These are phyloP conservation scores for Octodonta nipae DNA, from an alignment of 2,888 invertebrate genomes.

Conservation along the genomic window DNA sequence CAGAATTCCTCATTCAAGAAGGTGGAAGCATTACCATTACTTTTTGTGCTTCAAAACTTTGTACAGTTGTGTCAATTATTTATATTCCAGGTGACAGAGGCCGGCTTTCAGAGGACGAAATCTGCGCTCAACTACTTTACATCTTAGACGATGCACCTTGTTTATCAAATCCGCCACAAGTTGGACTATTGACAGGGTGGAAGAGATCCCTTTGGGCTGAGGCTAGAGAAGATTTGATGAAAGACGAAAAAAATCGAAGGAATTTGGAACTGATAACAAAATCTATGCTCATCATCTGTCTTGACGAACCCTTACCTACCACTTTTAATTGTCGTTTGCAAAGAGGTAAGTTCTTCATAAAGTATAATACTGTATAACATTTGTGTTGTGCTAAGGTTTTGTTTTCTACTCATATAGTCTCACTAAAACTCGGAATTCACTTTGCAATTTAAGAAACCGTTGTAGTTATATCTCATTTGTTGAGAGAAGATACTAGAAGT, in stretches of 20 bases:
- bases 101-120: slow-evolving; percentile 62
- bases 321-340: slow-evolving; percentile 45
- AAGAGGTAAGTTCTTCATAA: slow-evolving; percentile 18
- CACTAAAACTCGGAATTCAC: too few relatives aligned
- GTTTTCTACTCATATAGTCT: too few relatives aligned
- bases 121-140: slow-evolving; percentile 63
- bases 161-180: slow-evolving; percentile 50
- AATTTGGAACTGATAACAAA: slow-evolving; percentile 75
- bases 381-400: too few relatives aligned
- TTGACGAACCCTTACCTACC: slow-evolving; percentile 69
- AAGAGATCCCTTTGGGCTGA: slow-evolving; percentile 71
- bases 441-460: too few relatives aligned
- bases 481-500: too few relatives aligned
- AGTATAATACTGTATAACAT: too few relatives aligned
- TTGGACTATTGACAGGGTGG: slow-evolving; percentile 79
- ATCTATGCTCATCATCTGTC: slow-evolving; percentile 75
- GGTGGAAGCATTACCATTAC: too few relatives aligned
- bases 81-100: slow-evolving; percentile 57
- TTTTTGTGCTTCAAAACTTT: too few relatives aligned
- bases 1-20: too few relatives aligned
- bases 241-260: slow-evolving; percentile 67
- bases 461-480: too few relatives aligned
- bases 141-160: slow-evolving; percentile 65
- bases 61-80: too few relatives aligned
- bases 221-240: slow-evolving; percentile 47